Percentiles rank a stretch among this genome's conserved stretches.
Evolutionary conservation across 2,888 invertebrate genomes (phyloP).

Genomic region (Rugalucina vietnamica): DNA sequence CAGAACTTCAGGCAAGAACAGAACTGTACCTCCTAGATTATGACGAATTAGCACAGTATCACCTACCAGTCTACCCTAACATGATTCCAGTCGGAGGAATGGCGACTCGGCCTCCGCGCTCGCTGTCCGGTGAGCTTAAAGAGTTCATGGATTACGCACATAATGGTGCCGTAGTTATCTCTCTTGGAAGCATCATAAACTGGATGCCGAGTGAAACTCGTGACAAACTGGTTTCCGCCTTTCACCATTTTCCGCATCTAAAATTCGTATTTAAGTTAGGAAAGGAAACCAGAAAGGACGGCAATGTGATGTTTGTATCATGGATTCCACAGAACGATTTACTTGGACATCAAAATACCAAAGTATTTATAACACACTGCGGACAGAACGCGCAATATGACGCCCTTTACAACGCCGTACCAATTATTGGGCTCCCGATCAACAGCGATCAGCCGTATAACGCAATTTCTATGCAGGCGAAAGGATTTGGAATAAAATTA

Average conservation of each 20-base stretch:
- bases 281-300: neutral
- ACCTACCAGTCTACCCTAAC: constrained; percentile 58
- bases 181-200: constrained; percentile 62
- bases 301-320: constrained; percentile 35
- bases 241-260: constrained; percentile 44
- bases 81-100: constrained; percentile 60
- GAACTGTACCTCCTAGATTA: constrained; percentile 49
- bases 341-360: constrained; percentile 63
- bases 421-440: constrained; percentile 68
- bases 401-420: constrained; percentile 50
- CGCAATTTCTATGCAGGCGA: constrained; percentile 47
- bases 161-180: constrained; percentile 65
- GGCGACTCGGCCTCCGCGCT: constrained; percentile 39
- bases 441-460: constrained; percentile 65
- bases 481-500: constrained; percentile 62
- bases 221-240: constrained; percentile 49
- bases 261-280: neutral
- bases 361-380: constrained; percentile 72
- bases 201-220: constrained; percentile 41
- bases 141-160: constrained; percentile 52
- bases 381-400: constrained; percentile 69
- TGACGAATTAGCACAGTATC: constrained; percentile 61
- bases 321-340: constrained; percentile 73
- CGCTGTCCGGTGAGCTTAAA: constrained; percentile 53
- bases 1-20: constrained; percentile 38